A percentile compares a stretch with the other conserved stretches of the same genome.
phyloP scores from a whole-genome alignment of 2,113 vertebrate genomes.

The Parotia lawesii region DNA sequence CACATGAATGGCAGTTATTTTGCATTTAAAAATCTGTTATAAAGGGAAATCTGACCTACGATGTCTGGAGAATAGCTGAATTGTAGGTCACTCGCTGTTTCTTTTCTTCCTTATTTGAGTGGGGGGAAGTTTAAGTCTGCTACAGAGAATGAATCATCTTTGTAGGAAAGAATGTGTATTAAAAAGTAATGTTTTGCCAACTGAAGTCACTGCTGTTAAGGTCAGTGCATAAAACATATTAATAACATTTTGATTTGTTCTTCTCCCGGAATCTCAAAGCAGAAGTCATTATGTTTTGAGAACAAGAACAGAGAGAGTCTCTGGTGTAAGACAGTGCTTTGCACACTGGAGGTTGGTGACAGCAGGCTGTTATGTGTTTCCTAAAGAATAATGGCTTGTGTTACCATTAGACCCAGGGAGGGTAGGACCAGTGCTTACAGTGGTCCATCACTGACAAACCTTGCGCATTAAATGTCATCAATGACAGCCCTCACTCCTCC shows the following conservation, averaged over 20 bases:
- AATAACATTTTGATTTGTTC: constrained; percentile 4
- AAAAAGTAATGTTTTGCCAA: background rate
- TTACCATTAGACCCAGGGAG: background rate
- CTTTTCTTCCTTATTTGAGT: background rate
- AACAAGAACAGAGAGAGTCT: background rate
- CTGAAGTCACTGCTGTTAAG: background rate
- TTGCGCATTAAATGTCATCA: background rate
- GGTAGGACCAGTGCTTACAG: background rate
- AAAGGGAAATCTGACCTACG: background rate
- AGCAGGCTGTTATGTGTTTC: background rate
- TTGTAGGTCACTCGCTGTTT: background rate
- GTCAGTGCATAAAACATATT: background rate
- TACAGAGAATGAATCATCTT: background rate
- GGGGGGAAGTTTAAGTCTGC: background rate
- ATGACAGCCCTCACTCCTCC: background rate
- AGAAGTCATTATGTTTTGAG: background rate
- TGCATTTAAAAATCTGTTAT: background rate
- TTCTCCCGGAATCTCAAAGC: background rate
- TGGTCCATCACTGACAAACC: background rate
- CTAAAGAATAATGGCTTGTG: constrained; percentile 9
- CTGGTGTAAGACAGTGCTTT: background rate
- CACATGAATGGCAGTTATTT: background rate
- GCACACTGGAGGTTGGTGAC: background rate
- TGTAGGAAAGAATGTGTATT: background rate
- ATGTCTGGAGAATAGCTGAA: background rate